Evolutionary conservation across 2,113 vertebrate species (phyloP).

Genomic region (Bettongia penicillata): DNA sequence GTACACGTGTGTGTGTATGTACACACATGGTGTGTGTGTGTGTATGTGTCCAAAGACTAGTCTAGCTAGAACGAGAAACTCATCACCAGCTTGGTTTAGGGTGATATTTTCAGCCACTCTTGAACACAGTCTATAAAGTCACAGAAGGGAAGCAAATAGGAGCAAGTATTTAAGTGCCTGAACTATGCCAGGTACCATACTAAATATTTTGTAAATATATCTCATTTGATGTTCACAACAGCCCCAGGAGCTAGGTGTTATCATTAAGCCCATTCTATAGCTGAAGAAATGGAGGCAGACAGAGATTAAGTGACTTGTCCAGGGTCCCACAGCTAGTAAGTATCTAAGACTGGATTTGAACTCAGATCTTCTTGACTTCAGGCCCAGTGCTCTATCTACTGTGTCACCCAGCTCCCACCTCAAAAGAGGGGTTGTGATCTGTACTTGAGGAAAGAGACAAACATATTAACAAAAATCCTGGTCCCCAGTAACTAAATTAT

Average conservation of each 20-base stretch:
- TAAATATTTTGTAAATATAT: neutral
- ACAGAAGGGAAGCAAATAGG: neutral
- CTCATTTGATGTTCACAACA: neutral
- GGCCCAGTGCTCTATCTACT: neutral
- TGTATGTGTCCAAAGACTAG: neutral
- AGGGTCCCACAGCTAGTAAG: neutral
- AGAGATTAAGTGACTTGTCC: neutral
- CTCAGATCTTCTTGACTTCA: too few species aligned
- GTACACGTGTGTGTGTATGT: too few species aligned
- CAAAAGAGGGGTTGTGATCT: neutral
- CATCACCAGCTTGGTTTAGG: neutral
- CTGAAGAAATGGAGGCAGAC: neutral
- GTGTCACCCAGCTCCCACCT: neutral
- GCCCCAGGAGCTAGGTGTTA: neutral
- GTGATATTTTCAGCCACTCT: neutral
- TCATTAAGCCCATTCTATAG: neutral
- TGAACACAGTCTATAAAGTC: neutral
- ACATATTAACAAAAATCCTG: too few species aligned
- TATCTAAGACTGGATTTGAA: neutral
- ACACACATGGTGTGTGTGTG: too few species aligned
- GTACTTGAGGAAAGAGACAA: neutral
- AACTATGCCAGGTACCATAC: neutral
- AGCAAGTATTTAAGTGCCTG: neutral
- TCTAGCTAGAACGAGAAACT: neutral
- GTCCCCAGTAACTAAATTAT: too few species aligned